Percentiles rank a stretch among this genome's conserved stretches.
Conservation (phyloP, 2,888 invertebrate genomes). For the Oxyteleia sp. region DNA sequence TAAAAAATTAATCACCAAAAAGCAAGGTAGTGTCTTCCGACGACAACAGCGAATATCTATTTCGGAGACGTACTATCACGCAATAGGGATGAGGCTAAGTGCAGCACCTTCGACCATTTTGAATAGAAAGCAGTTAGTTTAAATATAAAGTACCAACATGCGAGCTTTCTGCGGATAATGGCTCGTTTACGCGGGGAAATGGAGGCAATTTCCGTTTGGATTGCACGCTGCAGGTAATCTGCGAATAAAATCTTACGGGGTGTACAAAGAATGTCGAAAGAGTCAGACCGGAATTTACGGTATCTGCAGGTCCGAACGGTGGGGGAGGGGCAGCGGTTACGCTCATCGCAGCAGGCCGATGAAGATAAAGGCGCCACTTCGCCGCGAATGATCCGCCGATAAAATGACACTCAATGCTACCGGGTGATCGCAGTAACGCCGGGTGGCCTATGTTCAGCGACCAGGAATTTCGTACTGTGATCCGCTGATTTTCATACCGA, state of each 20-base stretch:
- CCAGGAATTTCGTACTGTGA: too few relatives aligned
- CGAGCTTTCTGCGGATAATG: conserved; percentile 76
- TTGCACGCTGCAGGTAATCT: conserved; percentile 76
- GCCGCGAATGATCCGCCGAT: conserved; percentile 49
- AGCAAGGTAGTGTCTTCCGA: too few relatives aligned
- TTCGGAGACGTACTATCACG: too few relatives aligned
- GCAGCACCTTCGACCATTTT: conserved; percentile 44
- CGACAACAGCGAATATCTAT: too few relatives aligned
- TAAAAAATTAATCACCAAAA: too few relatives aligned
- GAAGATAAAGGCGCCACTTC: conserved; percentile 67
- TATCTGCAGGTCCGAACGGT: conserved; percentile 43
- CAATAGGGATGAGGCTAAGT: conserved; percentile 12
- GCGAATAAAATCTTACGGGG: conserved; percentile 76
- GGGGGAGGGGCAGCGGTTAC: conserved; percentile 59
- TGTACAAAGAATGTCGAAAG: conserved; percentile 52
- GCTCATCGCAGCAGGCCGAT: conserved; percentile 46
- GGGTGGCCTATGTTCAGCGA: too few relatives aligned
- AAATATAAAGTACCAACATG: conserved; percentile 78
- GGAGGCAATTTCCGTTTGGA: conserved; percentile 76
- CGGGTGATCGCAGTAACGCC: neutral
- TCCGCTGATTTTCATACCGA: too few relatives aligned
- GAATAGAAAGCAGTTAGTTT: conserved; percentile 74
- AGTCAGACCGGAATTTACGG: conserved; percentile 49
- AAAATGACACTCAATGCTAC: conserved; percentile 46
- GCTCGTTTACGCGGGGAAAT: conserved; percentile 77